Base-by-base conservation (phyloP, 2,888 invertebrate species). In the Poecilus cupreus region DNA sequence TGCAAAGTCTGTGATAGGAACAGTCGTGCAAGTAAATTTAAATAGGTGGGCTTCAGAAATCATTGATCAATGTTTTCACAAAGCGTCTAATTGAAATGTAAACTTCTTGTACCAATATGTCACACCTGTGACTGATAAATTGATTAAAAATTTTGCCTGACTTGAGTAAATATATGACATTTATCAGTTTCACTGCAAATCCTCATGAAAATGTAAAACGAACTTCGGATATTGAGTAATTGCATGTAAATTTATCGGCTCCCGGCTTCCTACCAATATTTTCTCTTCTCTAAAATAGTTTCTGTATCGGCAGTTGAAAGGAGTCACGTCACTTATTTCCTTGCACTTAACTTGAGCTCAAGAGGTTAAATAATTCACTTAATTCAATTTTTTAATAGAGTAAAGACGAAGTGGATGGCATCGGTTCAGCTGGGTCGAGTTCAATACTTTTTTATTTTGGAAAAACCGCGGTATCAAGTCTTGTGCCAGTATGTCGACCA, bases 111-210 rank as follows among this genome's bases (percentile, higher is more conserved):
- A 37, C 22, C 72, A 72, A 43, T 13, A 11, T 70, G 72, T 46
- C 72, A 72, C 72, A 72, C 72, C 72, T 72, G 72, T 46, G 46
- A 46, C 18, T 46, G 72, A 72, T 46, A 43, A 72, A 72, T 72
- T 46, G 72, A 46, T 72, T 72, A 72, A 46, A 64, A 64, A 64
- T 13, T 64, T 64, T 16, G 8, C 18, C 10, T 37, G 37, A 13
- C 26, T 24, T 6, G 64, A 64, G 64, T 37, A 64, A 64, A 37
- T 64, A 37, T 37, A 64, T 64, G 32, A 64, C 16, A 64, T 64
- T 64, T 64, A 37, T 64, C 64, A 64, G 37, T 32, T 32, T 37
- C 37, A 26, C 16, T 32, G 64, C 3, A 18, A 24, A 32, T 64
- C 37, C 32, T 64, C 18, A 64, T 8, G 64, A 64, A 64, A 32